Evolutionary conservation across 2,113 vertebrate genomes (phyloP).

Genomic region (Triplophysa siluroides): DNA sequence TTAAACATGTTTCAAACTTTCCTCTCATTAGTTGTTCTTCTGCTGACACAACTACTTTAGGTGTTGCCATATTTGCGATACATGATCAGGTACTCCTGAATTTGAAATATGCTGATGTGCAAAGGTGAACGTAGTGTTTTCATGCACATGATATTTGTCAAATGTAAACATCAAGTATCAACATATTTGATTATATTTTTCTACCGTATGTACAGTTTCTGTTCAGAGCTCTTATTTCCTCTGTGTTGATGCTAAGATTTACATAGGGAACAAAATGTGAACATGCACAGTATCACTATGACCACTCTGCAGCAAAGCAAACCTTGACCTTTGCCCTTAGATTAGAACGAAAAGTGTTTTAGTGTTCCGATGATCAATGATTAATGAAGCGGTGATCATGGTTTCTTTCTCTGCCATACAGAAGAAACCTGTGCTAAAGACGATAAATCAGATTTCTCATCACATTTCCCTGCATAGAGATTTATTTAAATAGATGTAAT

Average conservation of each 20-base stretch:
- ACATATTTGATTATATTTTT: neutral
- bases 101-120: too few relatives aligned
- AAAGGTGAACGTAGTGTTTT: too few relatives aligned
- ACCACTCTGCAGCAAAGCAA: conserved; percentile 37
- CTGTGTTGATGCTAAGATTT: neutral
- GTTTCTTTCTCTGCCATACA: neutral
- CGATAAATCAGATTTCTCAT: neutral
- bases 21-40: neutral
- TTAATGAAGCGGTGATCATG: conserved; percentile 61
- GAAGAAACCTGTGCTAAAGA: neutral
- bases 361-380: conserved; percentile 64
- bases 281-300: conserved; percentile 2
- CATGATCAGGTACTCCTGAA: too few relatives aligned
- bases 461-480: neutral
- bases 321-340: conserved; percentile 69
- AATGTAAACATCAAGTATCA: too few relatives aligned
- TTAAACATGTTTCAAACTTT: conserved; percentile 24
- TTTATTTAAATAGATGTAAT: neutral
- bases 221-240: neutral
- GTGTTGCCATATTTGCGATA: too few relatives aligned
- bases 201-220: neutral
- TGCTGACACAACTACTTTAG: neutral
- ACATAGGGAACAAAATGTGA: neutral
- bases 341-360: conserved; percentile 61
- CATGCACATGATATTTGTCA: neutral